phyloP scores from a whole-genome alignment of 2,113 vertebrate species.

The Micronisus gabar region DNA sequence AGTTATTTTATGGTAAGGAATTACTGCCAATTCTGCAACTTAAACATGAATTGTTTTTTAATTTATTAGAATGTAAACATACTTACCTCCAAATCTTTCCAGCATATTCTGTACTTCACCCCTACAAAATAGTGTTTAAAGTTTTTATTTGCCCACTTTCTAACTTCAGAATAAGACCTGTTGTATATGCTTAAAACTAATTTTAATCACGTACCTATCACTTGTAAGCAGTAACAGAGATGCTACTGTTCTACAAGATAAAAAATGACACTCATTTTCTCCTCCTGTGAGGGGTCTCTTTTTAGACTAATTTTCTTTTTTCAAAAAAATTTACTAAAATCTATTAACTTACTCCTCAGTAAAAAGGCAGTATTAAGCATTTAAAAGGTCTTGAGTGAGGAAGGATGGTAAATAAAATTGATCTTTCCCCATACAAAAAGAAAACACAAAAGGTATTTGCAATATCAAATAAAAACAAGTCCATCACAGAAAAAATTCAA shows the following conservation, averaged over 20 bases:
- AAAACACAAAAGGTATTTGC: neutral
- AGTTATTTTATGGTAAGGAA: neutral
- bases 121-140: conserved; percentile 62
- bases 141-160: neutral
- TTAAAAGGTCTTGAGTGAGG: neutral
- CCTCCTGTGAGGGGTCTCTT: neutral
- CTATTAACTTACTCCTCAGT: neutral
- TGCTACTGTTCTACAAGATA: neutral
- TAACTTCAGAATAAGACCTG: neutral
- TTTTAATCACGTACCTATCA: neutral
- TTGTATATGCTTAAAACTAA: neutral
- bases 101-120: conserved; percentile 90
- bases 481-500: neutral
- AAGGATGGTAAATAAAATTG: neutral
- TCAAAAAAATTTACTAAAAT: neutral
- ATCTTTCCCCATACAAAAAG: neutral
- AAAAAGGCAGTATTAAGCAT: neutral
- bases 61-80: neutral
- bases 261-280: neutral
- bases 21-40: neutral
- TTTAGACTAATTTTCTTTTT: neutral
- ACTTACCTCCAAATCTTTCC: conserved; percentile 88
- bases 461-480: neutral
- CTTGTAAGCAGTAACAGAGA: neutral
- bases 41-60: neutral